These are phyloP conservation scores for Seira ritae DNA, from an alignment of 2,888 invertebrate species.

Conservation along the genomic window DNA sequence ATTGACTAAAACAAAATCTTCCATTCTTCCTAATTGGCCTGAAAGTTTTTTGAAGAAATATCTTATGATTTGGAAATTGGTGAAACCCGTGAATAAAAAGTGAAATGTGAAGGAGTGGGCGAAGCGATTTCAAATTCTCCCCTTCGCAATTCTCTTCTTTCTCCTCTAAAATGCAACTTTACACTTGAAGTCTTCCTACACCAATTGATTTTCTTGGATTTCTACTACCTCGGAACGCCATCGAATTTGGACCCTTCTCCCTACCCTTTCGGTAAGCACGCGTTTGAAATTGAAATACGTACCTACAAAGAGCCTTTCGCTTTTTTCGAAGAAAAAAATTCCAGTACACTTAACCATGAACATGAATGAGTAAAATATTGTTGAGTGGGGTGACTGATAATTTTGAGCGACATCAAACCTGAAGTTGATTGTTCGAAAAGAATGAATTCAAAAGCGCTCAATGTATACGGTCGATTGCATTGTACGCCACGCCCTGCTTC, in stretches of 20 bases:
- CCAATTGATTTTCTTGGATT: slow-evolving; percentile 1
- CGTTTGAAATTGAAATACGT: background rate
- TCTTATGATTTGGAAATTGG: background rate
- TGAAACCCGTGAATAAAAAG: background rate
- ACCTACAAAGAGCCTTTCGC: background rate
- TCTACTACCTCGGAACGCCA: background rate
- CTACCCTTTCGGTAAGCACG: background rate
- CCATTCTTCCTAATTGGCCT: too few relatives aligned
- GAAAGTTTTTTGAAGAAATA: background rate
- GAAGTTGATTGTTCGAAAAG: slow-evolving; percentile 13
- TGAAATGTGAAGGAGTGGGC: slow-evolving; percentile 16
- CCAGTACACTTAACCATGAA: slow-evolving; percentile 23
- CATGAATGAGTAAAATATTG: slow-evolving; percentile 9
- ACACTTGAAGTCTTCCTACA: background rate
- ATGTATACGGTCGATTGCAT: slow-evolving; percentile 17
- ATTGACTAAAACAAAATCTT: too few relatives aligned
- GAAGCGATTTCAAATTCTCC: background rate
- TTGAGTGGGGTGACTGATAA: slow-evolving; percentile 7
- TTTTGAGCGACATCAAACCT: slow-evolving; percentile 17
- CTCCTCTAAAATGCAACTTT: slow-evolving; percentile 1
- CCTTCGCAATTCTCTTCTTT: slow-evolving; percentile 9
- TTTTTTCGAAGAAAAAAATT: slow-evolving; percentile 17
- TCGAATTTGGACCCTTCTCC: slow-evolving; percentile 6
- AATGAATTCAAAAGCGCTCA: slow-evolving; percentile 7
- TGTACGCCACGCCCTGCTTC: slow-evolving; percentile 20